These are phyloP conservation scores for Leuciscus idus DNA, from an alignment of 2,113 vertebrate species.

Conservation along the genomic window DNA sequence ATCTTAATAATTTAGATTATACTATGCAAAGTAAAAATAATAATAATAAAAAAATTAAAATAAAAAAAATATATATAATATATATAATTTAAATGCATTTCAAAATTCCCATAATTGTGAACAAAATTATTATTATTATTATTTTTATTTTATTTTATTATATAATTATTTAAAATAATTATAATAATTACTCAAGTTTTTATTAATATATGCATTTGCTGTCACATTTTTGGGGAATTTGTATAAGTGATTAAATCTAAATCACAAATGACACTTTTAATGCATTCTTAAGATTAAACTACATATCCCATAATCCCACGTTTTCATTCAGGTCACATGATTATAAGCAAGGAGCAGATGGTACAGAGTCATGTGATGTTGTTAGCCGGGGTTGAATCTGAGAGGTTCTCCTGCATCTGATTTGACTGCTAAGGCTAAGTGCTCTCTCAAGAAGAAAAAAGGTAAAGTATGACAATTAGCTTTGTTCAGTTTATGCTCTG, in stretches of 20 bases:
- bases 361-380: constrained; percentile 74
- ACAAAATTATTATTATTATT: neutral
- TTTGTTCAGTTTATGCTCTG: constrained; percentile 57
- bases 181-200: neutral
- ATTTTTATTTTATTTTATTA: neutral
- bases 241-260: neutral
- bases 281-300: constrained; percentile 53
- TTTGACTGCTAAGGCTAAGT: constrained; percentile 68
- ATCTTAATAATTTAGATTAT: neutral
- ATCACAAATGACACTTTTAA: neutral
- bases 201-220: neutral
- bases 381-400: constrained; percentile 64
- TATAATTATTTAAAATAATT: neutral
- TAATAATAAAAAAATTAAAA: too few species aligned
- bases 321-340: constrained; percentile 69
- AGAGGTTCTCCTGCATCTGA: constrained; percentile 68
- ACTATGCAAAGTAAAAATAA: neutral
- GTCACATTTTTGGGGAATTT: neutral
- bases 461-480: constrained; percentile 69
- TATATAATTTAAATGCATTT: neutral
- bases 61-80: too few species aligned
- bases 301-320: constrained; percentile 71
- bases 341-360: constrained; percentile 68
- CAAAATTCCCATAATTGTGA: neutral
- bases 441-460: constrained; percentile 66